Evolutionary conservation across 2,113 vertebrate species (phyloP), one percentile per base, ranked within the genome.

Genomic region (Salvelinus namaycush): DNA sequence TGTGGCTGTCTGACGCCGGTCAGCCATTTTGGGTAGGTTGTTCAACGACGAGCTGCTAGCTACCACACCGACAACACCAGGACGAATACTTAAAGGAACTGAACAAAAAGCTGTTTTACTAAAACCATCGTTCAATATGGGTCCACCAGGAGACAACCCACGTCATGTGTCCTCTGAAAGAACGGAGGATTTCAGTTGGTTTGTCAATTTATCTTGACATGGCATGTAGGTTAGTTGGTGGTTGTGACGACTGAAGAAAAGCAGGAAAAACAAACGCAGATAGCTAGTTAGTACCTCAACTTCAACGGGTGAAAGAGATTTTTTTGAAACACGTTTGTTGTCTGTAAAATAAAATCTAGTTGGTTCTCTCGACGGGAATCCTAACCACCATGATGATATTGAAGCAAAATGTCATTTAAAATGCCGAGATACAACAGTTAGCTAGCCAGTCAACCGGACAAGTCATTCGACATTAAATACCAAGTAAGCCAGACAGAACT

Each of bases 191-290:
- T 95, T 94, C 89, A 93, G 91, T 92, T 95, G 96, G 94, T 92
- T 95, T 91, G 95, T 97, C 93, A 94, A 94, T 93, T 97, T 98
- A 93, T 99, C 97, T 99, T 99, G 97, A 99, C 97, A 99, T 99
- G 97, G 97, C 34, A 24, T 20, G 6, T 5, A 64, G 96, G 95
- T 95, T 54, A 54, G 91, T 86, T 84, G 88, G 87, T 81, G 90
- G 88, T 87, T 91, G 91, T 93, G 92, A 93, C 93, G 67, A 68
- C 74, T 51, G 79, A 62, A 0, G 74, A 54, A 68, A 51, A 64
- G 44, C 73, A 29, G 11, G 65, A 68, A 80, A 86, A 82, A 86
- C 79, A 85, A 84, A 76, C 82, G 81, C 77, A 83, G 81, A 83
- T 29, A 39, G 84, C 86, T 86, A 68, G 16, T 18, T 13, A 54